A percentile compares a stretch with the other conserved stretches of the same genome.
Evolutionary conservation across 2,888 invertebrate genomes (phyloP).

Genomic region (Eilema depressum): DNA sequence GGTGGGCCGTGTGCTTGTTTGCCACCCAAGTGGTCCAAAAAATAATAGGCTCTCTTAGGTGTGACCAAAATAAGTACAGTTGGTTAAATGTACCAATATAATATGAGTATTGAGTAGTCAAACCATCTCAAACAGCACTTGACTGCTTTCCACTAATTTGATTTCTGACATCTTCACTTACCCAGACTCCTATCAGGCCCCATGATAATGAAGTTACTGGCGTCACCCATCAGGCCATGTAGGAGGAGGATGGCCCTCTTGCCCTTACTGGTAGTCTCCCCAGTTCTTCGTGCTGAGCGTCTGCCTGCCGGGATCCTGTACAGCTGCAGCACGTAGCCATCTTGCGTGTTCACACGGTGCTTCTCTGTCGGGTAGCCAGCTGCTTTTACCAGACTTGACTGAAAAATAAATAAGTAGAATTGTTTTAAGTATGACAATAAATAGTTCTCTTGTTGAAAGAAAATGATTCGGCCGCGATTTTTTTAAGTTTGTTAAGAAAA

Average conservation of each 20-base stretch:
- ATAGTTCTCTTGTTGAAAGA: not conserved
- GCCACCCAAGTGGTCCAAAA: no score
- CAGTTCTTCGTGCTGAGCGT: slow-evolving; percentile 64
- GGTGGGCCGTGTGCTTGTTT: no score
- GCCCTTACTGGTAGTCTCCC: slow-evolving; percentile 60
- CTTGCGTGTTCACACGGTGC: slow-evolving; percentile 83
- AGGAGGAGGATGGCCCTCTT: slow-evolving; percentile 82
- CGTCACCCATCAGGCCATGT: slow-evolving; percentile 89
- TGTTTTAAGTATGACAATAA: not conserved
- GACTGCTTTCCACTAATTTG: not conserved
- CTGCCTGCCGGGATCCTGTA: slow-evolving; percentile 87
- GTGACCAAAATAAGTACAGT: no score
- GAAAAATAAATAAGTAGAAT: slow-evolving; percentile 35
- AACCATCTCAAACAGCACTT: not conserved
- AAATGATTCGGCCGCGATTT: no score
- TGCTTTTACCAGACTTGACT: slow-evolving; percentile 80
- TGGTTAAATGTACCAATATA: no score
- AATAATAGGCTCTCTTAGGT: no score
- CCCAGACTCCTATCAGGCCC: slow-evolving; percentile 89
- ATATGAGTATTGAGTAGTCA: no score
- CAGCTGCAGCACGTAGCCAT: slow-evolving; percentile 88
- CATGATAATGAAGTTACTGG: slow-evolving; percentile 90
- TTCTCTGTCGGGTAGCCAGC: slow-evolving; percentile 84
- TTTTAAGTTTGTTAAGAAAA: no score
- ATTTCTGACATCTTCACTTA: slow-evolving; percentile 55